phyloP scores from a whole-genome alignment of 23 tunicate genomes.

The Clavelina lepadiformis region DNA sequence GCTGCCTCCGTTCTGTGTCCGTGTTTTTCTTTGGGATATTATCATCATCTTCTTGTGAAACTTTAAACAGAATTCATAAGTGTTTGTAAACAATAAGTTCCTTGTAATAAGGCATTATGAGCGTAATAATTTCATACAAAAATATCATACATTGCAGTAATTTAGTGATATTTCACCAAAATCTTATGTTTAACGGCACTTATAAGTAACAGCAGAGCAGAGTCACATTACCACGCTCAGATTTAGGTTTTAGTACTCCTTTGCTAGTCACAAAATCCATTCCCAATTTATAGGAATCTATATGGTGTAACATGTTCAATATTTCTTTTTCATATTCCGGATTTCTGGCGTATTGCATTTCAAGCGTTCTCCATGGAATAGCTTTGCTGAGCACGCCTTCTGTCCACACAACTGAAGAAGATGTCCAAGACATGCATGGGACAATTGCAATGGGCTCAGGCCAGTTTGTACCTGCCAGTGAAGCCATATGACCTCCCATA shows the following conservation, averaged over 20 bases:
- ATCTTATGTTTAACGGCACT: no score
- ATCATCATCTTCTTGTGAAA: no score
- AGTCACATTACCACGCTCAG: not conserved
- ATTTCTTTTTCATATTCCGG: conserved; percentile 54
- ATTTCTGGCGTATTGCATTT: conserved; percentile 41
- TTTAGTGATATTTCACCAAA: no score
- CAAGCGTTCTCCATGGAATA: conserved; percentile 78
- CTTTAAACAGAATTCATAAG: no score
- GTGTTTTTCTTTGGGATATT: not conserved
- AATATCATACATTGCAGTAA: no score
- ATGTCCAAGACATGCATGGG: conserved; percentile 97
- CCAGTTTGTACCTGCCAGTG: conserved; percentile 88
- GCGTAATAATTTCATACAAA: no score
- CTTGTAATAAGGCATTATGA: no score
- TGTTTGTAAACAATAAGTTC: no score
- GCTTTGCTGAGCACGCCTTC: conserved; percentile 82
- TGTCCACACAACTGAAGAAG: conserved; percentile 92
- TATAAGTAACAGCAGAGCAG: no score
- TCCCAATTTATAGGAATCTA: conserved; percentile 51
- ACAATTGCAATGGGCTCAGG: conserved; percentile 72
- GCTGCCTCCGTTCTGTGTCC: conserved; percentile 29
- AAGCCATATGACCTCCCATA: conserved; percentile 98
- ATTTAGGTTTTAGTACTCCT: no score
- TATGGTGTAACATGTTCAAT: conserved; percentile 18
- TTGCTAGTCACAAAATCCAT: conserved; percentile 30